Conservation (phyloP, 1,140 invertebrate species). For the Acyrthosiphon pisum region DNA sequence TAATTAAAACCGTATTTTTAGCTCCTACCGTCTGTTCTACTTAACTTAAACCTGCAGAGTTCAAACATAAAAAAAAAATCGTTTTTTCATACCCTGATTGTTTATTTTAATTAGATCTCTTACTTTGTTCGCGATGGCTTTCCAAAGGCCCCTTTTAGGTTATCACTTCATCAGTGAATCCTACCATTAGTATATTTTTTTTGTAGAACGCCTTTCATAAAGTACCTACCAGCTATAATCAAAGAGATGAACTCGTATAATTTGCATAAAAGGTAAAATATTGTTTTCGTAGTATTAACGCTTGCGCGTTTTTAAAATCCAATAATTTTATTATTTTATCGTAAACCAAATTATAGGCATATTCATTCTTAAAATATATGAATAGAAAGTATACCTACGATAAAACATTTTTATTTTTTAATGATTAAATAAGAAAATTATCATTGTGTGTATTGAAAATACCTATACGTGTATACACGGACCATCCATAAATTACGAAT, state of each 20-base stretch:
- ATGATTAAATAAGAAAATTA: neutral
- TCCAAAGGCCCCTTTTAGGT: neutral
- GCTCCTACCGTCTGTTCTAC: neutral
- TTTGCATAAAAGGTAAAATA: neutral
- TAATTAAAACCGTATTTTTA: neutral
- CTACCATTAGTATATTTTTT: neutral
- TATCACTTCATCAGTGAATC: slow-evolving; percentile 8
- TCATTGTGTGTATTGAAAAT: neutral
- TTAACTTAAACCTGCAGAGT: neutral
- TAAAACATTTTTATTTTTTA: neutral
- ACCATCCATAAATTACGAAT: neutral
- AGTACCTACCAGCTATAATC: neutral
- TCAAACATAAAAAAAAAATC: neutral
- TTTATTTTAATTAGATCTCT: neutral
- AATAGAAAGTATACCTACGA: neutral
- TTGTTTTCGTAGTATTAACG: neutral
- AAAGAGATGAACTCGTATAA: neutral
- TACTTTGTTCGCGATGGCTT: neutral
- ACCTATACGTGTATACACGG: no score
- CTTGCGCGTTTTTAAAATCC: neutral
- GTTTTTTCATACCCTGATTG: neutral
- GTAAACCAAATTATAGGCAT: neutral
- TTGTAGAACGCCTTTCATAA: neutral
- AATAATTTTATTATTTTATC: neutral
- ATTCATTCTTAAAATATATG: no score